These are phyloP conservation scores for Tetramorium bicarinatum DNA, from an alignment of 2,888 invertebrate species.

Conservation along the genomic window DNA sequence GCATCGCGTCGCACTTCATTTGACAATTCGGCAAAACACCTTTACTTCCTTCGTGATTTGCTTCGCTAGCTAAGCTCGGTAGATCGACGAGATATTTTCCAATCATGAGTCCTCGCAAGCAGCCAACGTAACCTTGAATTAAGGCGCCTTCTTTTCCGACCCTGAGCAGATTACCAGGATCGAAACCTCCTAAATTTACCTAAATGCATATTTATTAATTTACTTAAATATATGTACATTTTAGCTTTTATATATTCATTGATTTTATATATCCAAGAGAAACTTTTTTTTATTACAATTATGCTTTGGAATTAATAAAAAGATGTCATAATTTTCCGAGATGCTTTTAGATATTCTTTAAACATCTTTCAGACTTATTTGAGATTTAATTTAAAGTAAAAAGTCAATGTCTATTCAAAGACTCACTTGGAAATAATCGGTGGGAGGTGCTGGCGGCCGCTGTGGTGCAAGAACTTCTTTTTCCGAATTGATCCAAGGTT, in stretches of 20 bases:
- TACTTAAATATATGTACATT: neutral
- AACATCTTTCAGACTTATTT: neutral
- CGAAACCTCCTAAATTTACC: slow-evolving; percentile 95
- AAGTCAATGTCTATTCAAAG: neutral
- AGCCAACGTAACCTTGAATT: slow-evolving; percentile 93
- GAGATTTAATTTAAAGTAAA: neutral
- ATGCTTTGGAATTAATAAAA: neutral
- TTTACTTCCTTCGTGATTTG: slow-evolving; percentile 90
- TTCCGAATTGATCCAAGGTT: slow-evolving; percentile 95
- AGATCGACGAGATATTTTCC: slow-evolving; percentile 93
- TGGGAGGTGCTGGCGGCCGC: slow-evolving; percentile 95
- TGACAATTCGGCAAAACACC: slow-evolving; percentile 94
- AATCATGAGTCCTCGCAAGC: slow-evolving; percentile 95
- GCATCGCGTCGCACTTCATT: slow-evolving; percentile 95
- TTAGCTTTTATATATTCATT: neutral
- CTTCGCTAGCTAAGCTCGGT: slow-evolving; percentile 90
- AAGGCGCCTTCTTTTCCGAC: slow-evolving; percentile 87
- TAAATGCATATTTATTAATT: slow-evolving; percentile 87
- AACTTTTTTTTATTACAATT: neutral
- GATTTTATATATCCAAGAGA: neutral
- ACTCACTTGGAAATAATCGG: slow-evolving; percentile 93
- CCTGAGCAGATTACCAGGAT: slow-evolving; percentile 90
- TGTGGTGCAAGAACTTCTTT: slow-evolving; percentile 95
- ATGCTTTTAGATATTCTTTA: neutral
- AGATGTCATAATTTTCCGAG: neutral